Evolutionary conservation across 2,113 vertebrate genomes (phyloP), one percentile per base, ranked within the genome.

Genomic region (Poeciliopsis turrubarensis): DNA sequence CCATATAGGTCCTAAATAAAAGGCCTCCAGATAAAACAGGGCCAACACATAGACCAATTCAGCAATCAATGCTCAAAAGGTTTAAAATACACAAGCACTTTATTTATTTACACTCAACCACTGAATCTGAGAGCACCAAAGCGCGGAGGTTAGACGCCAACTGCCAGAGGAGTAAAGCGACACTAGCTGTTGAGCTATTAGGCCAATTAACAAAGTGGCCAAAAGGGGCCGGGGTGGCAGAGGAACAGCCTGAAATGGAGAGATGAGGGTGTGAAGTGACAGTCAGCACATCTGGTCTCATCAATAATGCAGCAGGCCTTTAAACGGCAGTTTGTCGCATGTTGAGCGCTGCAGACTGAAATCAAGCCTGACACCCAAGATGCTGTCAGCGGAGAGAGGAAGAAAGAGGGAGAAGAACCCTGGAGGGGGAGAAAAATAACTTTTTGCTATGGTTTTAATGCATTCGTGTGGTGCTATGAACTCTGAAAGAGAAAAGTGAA

Each of bases 211-310:
- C 90, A 84, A 92, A 89, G 81, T 86, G 89, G 86, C 85, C 87
- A 84, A 77, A 77, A 78, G 84, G 84, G 79, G 86, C 81, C n/a
- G 62, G 4, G 83, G 83, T 60, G 13, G 73, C 39, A 26, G 81
- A 81, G 60, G 72, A 71, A 73, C 51, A 63, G 82, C 69, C 78
- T 79, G 77, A 89, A 87, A 86, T 77, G 81, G 72, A 75, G 90
- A 79, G 76, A 68, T 6, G 73, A 77, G 88, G 91, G 92, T 93
- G 90, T 94, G 93, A 93, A 94, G 94, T 93, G 89, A 93, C 92
- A 92, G 91, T 94, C 93, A 94, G 93, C 93, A 94, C 94, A 94
- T 94, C 93, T 94, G 94, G 80, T 91, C 89, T 91, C 90, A 94
- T 95, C 85, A 94, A 95, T 95, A 92, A 95, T 94, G 91, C 90